Evolutionary conservation across 1,140 invertebrate species (phyloP), one percentile per base, ranked within the genome.

Genomic region (Paralvinella palmiformis): DNA sequence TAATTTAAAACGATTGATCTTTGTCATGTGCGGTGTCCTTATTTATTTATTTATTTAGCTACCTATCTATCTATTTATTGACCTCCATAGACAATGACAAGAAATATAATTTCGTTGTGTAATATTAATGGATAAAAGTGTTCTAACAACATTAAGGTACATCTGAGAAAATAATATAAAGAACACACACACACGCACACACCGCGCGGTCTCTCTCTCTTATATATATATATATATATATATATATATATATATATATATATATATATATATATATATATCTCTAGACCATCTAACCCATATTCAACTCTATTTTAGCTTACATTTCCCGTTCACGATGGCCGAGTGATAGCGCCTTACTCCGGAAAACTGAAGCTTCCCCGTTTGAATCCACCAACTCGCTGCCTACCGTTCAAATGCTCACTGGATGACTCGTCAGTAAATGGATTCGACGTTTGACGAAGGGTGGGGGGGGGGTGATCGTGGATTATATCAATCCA

Each of bases 211-310:
- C 4, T 50, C n/a, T 15, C 20, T 50, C 3, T 50, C 5, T 50
- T 4, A 22, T 50, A 50, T 50, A 24, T 50, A 4, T 50, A 17
- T 50, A 50, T 15, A 24, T 50, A 50, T 50, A 24, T 50, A 50
- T 50, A 24, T 50, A 50, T 50, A 24, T 50, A 50, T 50, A 24
- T 50, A 50, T 50, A 24, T 50, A 50, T 50, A 24, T 50, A 50
- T 50, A 24, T 50, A 50, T 50, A 24, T 50, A 50, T 50, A 24
- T 50, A 50, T 50, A 24, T 50, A 15, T 50, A 17, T 50, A 15
- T 50, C n/a, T n/a, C n/a, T n/a, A n/a, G n/a, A n/a, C n/a, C n/a
- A n/a, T n/a, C n/a, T n/a, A n/a, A n/a, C n/a, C n/a, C n/a, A n/a
- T n/a, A n/a, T n/a, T n/a, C n/a, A n/a, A n/a, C n/a, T n/a, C n/a